phyloP scores from a whole-genome alignment of 1,140 invertebrate genomes.

The Drosophila chauvacae region DNA sequence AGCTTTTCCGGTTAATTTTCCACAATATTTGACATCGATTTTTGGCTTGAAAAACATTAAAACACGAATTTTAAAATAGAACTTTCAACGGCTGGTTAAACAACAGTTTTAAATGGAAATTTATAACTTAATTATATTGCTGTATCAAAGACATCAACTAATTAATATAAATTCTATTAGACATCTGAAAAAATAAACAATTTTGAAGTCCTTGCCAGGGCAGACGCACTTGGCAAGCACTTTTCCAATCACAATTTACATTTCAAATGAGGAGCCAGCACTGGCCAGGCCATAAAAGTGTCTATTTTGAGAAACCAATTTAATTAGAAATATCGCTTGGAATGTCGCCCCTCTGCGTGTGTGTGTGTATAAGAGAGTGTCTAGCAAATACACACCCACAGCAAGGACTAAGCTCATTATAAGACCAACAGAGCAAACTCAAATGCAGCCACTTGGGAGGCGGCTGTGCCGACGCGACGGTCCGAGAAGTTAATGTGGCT shows the following conservation, averaged over 20 bases:
- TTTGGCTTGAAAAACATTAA: background rate
- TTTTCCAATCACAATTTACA: conserved; percentile 29
- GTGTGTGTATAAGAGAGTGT: background rate
- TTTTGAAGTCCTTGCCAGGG: background rate
- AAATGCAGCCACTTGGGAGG: conserved; percentile 44
- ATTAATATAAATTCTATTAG: background rate
- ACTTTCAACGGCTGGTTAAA: background rate
- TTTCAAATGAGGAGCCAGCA: conserved; percentile 12
- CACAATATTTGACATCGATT: background rate
- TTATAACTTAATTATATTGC: background rate
- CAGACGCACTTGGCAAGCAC: no score
- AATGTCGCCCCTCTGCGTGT: background rate
- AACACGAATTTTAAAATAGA: background rate
- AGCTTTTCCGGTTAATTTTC: conserved; percentile 14
- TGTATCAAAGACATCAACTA: background rate
- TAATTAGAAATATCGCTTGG: conserved; percentile 42
- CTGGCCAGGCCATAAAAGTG: conserved; percentile 32
- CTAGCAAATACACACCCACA: conserved; percentile 11
- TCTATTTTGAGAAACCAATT: conserved; percentile 54
- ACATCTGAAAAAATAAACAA: conserved; percentile 1
- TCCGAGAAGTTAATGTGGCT: conserved; percentile 72
- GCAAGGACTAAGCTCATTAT: conserved; percentile 48
- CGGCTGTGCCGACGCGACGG: background rate
- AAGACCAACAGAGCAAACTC: conserved; percentile 21
- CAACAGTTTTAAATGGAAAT: background rate